Evolutionary conservation across 2,888 invertebrate genomes (phyloP), one percentile per base, ranked within the genome.

Genomic region (Agrilus mali): DNA sequence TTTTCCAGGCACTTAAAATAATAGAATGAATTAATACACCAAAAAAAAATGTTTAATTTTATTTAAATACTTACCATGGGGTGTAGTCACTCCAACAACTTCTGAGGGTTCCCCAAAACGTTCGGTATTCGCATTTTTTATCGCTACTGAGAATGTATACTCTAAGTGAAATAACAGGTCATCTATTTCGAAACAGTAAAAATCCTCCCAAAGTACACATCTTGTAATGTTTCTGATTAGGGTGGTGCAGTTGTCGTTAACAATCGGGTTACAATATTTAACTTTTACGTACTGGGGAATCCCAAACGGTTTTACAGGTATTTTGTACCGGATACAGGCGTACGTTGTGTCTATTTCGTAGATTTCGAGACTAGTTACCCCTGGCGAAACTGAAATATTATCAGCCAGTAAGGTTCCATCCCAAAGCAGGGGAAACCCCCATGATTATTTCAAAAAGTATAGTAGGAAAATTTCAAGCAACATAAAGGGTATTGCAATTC

Each of bases 101-200:
- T 39, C 36, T 1, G 41, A 45, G 41, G 59, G 57, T 12, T 52
- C 47, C 4, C 64, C 64, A 53, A 56, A 63, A 2, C 42, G 31
- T 16, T 55, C 50, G 0, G 62, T 59, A 20, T 55, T 51, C 5
- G 53, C 45, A 51, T 64, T 64, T 47, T 58, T 61, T 34, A 64
- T 38, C 40, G 59, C 56, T 1, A 63, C 46, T 41, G 38, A 50
- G 47, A 64, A 58, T 5, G 41, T 49, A 41, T 59, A 61, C 8
- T 50, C 40, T 20, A 54, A 53, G 33, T 54, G 33, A 6, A 53
- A 53, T 27, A 57, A 50, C 41, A 65, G 49, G 40, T 57, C 52
- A 20, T 52, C 46, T 12, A 59, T 46, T 13, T 55, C 48, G 13
- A 56, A 38, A 45, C 65, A 65, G 45, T 58, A 59, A 47, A 60